Evolutionary conservation across 2,797 vertebrate species (phyloP).

Genomic region (Betta splendens): DNA sequence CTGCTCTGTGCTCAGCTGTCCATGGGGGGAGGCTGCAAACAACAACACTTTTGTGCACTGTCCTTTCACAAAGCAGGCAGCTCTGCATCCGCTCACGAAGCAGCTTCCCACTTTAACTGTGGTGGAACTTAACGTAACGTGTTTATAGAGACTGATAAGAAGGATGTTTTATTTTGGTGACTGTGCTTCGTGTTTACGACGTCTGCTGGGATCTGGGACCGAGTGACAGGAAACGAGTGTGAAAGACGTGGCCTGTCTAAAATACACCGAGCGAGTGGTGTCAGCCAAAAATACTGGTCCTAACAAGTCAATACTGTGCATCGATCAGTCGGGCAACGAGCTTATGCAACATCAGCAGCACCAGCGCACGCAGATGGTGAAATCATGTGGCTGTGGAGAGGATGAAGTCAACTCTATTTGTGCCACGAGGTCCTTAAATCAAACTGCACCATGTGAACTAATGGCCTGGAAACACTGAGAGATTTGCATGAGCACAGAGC

Average conservation of each 20-base stretch:
- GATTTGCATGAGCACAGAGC: conserved; percentile 28
- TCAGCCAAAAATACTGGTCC: conserved; percentile 65
- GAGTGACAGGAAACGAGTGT: conserved; percentile 1
- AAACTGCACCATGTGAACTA: conserved; percentile 55
- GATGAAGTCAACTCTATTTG: conserved; percentile 50
- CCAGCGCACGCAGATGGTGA: conserved; percentile 54
- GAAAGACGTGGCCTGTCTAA: conserved; percentile 34
- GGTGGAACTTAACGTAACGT: too few relatives aligned
- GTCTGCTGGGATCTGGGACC: too few relatives aligned
- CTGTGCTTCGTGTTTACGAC: too few relatives aligned
- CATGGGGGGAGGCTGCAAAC: conserved; percentile 53
- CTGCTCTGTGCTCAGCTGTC: conserved; percentile 57
- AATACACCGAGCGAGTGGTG: conserved; percentile 43
- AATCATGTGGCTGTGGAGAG: conserved; percentile 45
- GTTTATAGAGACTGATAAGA: too few relatives aligned
- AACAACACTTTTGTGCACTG: conserved; percentile 56
- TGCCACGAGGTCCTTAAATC: conserved; percentile 57
- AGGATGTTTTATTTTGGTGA: too few relatives aligned
- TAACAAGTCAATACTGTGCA: conserved; percentile 62
- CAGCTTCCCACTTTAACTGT: not conserved
- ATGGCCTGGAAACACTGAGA: conserved; percentile 39
- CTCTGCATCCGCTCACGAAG: conserved; percentile 26
- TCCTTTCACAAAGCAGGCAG: conserved; percentile 24
- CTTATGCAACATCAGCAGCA: conserved; percentile 68
- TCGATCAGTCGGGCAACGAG: conserved; percentile 54